Conservation (phyloP, 2,888 invertebrate genomes). For the Pristionchus entomophagus region DNA sequence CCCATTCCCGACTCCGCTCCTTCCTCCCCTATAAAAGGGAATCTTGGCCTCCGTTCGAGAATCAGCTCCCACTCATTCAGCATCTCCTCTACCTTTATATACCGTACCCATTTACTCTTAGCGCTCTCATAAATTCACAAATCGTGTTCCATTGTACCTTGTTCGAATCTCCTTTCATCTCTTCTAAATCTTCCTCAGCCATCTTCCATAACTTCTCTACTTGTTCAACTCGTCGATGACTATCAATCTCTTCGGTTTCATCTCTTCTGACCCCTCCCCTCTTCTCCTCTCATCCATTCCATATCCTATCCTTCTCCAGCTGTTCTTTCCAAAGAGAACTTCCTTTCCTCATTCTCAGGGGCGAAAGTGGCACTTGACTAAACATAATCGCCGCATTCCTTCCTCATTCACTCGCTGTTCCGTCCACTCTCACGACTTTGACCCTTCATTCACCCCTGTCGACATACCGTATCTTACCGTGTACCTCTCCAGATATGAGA, state of each 20-base stretch:
- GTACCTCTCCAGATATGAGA: constrained; percentile 34
- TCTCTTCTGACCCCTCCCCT: neutral
- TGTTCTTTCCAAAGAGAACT: neutral
- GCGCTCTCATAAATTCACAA: neutral
- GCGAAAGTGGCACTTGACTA: constrained; percentile 12
- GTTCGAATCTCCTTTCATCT: neutral
- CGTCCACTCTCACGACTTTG: constrained; percentile 2
- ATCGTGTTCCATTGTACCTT: neutral
- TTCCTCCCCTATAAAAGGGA: constrained; percentile 3
- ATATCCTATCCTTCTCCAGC: neutral
- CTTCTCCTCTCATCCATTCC: neutral
- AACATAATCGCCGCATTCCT: neutral
- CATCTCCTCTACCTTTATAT: neutral
- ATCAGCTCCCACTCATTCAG: neutral
- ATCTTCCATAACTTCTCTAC: constrained; percentile 34
- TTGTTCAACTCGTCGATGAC: neutral
- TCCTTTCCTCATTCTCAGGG: neutral
- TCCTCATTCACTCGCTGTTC: constrained; percentile 16
- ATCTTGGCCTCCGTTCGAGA: constrained; percentile 25
- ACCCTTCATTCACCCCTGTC: neutral
- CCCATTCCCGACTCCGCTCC: constrained; percentile 2
- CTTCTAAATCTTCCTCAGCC: neutral
- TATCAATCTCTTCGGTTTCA: neutral
- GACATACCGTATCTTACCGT: neutral
- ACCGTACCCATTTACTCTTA: neutral